These are phyloP conservation scores for Toxonevra muliebris DNA, from an alignment of 2,888 invertebrate genomes.

Conservation along the genomic window DNA sequence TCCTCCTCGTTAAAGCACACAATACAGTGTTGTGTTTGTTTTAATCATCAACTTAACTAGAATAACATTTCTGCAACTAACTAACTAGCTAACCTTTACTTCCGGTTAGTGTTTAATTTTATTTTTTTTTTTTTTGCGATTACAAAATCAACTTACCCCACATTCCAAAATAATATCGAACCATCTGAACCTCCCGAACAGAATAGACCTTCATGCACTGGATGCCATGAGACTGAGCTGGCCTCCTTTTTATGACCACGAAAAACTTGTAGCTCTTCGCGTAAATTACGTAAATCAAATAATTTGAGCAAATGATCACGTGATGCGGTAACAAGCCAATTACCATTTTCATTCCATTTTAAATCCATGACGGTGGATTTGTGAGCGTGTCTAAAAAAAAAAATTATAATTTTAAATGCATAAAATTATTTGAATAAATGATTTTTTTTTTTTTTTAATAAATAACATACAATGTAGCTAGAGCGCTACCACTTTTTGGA, in stretches of 20 bases:
- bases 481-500: constrained; percentile 92
- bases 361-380: constrained; percentile 99
- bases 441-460: not conserved
- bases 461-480: constrained; percentile 86
- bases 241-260: constrained; percentile 99
- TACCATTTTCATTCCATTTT: constrained; percentile 99
- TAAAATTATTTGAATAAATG: not conserved
- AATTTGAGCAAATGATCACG: constrained; percentile 96
- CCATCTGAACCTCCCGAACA: constrained; percentile 99
- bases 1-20: too few species aligned
- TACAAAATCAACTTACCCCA: constrained; percentile 73
- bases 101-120: too few species aligned
- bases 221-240: constrained; percentile 97
- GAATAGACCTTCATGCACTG: constrained; percentile 95
- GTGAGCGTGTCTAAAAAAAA: constrained; percentile 87
- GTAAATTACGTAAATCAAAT: constrained; percentile 96
- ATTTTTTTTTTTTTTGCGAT: too few species aligned
- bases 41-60: too few species aligned
- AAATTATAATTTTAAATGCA: too few species aligned
- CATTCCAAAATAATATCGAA: constrained; percentile 98
- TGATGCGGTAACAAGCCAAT: constrained; percentile 99
- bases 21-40: too few species aligned
- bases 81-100: too few species aligned
- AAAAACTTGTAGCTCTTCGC: constrained; percentile 95
- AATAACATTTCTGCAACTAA: too few species aligned